phyloP scores from a whole-genome alignment of 2,888 invertebrate genomes.

The Nymphalis c-album region DNA sequence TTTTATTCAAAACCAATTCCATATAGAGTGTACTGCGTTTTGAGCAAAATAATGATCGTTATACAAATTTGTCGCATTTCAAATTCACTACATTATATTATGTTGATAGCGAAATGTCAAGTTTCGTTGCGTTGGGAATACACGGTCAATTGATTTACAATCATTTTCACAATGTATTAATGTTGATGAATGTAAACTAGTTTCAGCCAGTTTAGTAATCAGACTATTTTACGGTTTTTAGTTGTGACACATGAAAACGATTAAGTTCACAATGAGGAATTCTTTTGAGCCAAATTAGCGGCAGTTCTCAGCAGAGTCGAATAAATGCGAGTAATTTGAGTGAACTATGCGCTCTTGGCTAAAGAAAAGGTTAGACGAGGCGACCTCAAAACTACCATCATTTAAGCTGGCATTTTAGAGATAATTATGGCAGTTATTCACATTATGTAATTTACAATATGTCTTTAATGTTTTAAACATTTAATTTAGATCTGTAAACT shows the following conservation, averaged over 20 bases:
- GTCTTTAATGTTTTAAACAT: too few species aligned
- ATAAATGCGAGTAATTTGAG: constrained; percentile 77
- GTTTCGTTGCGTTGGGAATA: too few species aligned
- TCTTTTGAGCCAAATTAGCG: constrained; percentile 58
- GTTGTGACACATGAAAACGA: neutral
- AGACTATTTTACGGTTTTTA: neutral
- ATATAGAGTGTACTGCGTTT: too few species aligned
- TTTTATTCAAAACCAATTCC: too few species aligned
- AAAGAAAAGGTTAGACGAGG: constrained; percentile 72
- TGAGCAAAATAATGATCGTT: too few species aligned
- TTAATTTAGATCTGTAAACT: too few species aligned
- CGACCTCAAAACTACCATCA: constrained; percentile 72
- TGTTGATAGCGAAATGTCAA: too few species aligned
- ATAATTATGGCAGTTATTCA: constrained; percentile 58
- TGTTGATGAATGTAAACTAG: neutral
- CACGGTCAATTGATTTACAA: too few species aligned
- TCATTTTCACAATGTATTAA: neutral
- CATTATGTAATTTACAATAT: too few species aligned
- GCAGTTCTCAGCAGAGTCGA: constrained; percentile 63
- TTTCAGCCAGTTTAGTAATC: neutral
- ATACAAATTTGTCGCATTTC: too few species aligned
- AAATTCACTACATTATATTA: too few species aligned
- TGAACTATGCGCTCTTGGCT: constrained; percentile 71
- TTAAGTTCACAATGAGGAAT: constrained; percentile 8
- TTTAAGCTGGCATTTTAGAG: constrained; percentile 61